Percentiles rank a stretch among this genome's conserved stretches.
Conservation (phyloP, 2,888 invertebrate genomes). For the Tachystola acroxantha region DNA sequence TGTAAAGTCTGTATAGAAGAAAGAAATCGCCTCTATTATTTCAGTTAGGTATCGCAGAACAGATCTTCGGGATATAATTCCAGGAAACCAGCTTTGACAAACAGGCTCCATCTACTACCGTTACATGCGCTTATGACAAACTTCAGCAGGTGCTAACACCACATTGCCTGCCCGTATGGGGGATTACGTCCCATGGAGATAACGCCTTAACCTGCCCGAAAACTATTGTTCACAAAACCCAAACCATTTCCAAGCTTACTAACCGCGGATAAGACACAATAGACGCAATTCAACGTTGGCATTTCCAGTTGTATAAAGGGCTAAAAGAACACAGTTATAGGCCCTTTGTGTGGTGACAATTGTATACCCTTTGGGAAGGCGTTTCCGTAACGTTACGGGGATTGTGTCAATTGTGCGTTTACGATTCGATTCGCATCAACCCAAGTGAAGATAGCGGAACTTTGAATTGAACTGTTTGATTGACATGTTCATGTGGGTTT, state of each 20-base stretch:
- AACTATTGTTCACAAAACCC: too few species aligned
- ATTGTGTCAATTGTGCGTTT: constrained; percentile 18
- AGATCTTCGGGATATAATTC: too few species aligned
- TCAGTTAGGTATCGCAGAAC: too few species aligned
- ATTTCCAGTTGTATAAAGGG: too few species aligned
- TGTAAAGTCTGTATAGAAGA: too few species aligned
- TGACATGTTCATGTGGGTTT: constrained; percentile 2
- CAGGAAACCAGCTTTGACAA: too few species aligned
- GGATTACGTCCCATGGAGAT: constrained; percentile 17
- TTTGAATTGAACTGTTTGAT: constrained; percentile 3
- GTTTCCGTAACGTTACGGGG: constrained; percentile 9
- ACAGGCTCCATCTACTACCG: constrained; percentile 10
- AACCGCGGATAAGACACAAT: too few species aligned
- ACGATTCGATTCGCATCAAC: constrained; percentile 43
- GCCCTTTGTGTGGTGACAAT: background rate
- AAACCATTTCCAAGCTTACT: too few species aligned
- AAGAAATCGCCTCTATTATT: too few species aligned
- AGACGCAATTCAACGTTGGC: too few species aligned
- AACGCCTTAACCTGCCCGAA: too few species aligned
- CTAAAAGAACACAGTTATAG: constrained; percentile 10
- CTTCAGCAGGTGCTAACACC: constrained; percentile 22
- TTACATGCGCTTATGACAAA: constrained; percentile 7
- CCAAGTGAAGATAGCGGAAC: constrained; percentile 16
- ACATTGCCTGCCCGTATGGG: constrained; percentile 16
- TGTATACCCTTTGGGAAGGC: constrained; percentile 9